These are phyloP conservation scores for Olivierus martensii DNA, from an alignment of 1,140 invertebrate species.

Conservation along the genomic window DNA sequence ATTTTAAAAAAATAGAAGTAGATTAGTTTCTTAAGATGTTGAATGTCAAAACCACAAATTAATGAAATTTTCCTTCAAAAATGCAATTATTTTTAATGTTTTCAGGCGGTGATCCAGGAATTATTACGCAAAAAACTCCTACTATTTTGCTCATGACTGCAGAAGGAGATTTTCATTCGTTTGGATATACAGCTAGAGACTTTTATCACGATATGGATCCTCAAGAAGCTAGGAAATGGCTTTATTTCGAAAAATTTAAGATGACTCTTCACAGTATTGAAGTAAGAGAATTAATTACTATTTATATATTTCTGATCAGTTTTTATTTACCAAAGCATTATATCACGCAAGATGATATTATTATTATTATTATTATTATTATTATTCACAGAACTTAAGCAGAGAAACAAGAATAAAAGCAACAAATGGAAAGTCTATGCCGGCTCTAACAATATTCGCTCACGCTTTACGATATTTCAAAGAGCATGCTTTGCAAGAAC, in stretches of 20 bases:
- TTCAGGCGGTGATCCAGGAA: slow-evolving; percentile 40
- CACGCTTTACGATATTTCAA: slow-evolving; percentile 40
- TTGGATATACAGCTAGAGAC: slow-evolving; percentile 43
- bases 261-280: slow-evolving; percentile 42
- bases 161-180: slow-evolving; percentile 41
- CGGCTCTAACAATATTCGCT: slow-evolving; percentile 39
- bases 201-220: slow-evolving; percentile 41
- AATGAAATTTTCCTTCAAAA: too few species aligned
- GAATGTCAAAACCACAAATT: too few species aligned
- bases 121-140: slow-evolving; percentile 44
- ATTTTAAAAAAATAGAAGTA: too few species aligned
- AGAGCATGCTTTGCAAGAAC: slow-evolving; percentile 39
- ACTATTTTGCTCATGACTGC: slow-evolving; percentile 43
- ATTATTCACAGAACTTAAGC: slow-evolving; percentile 13
- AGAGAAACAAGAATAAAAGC: slow-evolving; percentile 36
- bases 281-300: slow-evolving; percentile 29
- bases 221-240: slow-evolving; percentile 38
- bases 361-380: too few species aligned
- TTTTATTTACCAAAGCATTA: too few species aligned
- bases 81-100: too few species aligned
- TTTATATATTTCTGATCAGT: too few species aligned
- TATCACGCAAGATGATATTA: too few species aligned
- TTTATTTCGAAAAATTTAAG: slow-evolving; percentile 49
- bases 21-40: too few species aligned
- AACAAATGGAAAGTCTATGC: slow-evolving; percentile 34